Base-by-base conservation (phyloP, 2,797 vertebrate species). In the Eremophila alpestris region DNA sequence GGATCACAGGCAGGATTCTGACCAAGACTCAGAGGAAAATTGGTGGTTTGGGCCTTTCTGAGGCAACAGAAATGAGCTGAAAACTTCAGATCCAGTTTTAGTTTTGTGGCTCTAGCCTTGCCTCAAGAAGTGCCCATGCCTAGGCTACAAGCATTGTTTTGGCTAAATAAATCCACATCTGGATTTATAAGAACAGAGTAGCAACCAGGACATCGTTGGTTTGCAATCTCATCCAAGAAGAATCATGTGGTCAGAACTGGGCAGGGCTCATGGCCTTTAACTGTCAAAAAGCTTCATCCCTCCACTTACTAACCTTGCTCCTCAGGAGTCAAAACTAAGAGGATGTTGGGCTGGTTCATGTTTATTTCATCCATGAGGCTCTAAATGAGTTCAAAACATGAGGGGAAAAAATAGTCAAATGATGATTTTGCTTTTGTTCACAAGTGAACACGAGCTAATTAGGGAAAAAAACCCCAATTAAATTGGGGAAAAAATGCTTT, bases 281-380 rank as follows among this genome's bases (percentile, higher is more conserved):
- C 4, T 74, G 32, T 26, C 21, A 5, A 8, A 49, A 68, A 64
- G 2, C 7, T 81, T 48, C 5, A 29, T 36, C 41, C 12, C 3
- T 24, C 8, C 12, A 2, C 14, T 69, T 41, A 7, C 18, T 3
- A 30, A 2, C 30, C 10, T 48, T 2, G 7, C 10, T 81, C 26
- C 9, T 27, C 21, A 34, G n/a, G 10, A 59, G 23, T 38, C 21
- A 45, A 41, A 89, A 30, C 17, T 7, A 65, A 51, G 9, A 43
- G 13, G 23, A 70, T 48, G 13, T 6, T 74, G 56, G 27, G 51
- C 43, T 54, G 45, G 6, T 55, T 83, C 0, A 13, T 26, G 27
- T 1, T 62, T 51, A 8, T 62, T 56, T 19, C 5, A 16, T 69
- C 30, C 0, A 1, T 41, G 16, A 15, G 3, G 2, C 16, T 69